Conservation (phyloP, 2,113 vertebrate genomes). For the Carlito syrichta region DNA sequence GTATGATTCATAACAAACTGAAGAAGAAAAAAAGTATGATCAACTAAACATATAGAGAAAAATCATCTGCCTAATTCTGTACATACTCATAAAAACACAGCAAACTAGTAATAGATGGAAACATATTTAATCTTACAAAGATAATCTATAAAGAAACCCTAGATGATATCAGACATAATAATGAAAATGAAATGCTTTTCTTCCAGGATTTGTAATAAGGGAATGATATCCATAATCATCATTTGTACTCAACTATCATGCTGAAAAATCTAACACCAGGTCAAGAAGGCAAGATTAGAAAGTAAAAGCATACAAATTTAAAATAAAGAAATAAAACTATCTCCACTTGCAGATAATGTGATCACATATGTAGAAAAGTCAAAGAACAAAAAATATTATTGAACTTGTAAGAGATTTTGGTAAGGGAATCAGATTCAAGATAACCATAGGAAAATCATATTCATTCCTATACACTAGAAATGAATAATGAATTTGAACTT, state of each 20-base stretch:
- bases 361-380: background rate
- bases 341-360: background rate
- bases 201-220: background rate
- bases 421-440: background rate
- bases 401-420: background rate
- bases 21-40: background rate
- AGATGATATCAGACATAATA: background rate
- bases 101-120: background rate
- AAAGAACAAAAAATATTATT: background rate
- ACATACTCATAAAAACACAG: background rate
- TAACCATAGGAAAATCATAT: background rate
- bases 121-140: background rate
- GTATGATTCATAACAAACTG: background rate
- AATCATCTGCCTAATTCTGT: background rate
- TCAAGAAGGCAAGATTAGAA: background rate
- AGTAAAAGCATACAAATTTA: background rate
- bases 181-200: background rate
- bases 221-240: background rate
- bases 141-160: background rate
- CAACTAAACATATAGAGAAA: background rate
- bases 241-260: background rate
- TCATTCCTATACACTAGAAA: background rate
- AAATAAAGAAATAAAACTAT: background rate
- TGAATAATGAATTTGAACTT: background rate
- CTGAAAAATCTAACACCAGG: background rate